Conservation (phyloP, 2,113 vertebrate species). For the Sinocyclocheilus maitianheensis region DNA sequence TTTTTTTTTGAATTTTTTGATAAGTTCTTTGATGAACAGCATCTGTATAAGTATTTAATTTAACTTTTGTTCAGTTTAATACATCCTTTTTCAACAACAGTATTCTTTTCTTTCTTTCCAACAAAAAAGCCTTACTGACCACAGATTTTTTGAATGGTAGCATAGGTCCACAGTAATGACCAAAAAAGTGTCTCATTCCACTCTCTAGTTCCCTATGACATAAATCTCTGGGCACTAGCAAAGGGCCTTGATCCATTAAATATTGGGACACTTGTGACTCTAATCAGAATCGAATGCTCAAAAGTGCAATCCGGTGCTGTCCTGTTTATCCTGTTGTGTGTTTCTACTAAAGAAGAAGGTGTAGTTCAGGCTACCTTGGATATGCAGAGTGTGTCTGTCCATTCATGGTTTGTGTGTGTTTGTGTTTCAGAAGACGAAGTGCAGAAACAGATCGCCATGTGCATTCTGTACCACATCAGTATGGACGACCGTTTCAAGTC, state of each 20-base stretch:
- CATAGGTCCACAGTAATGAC: background rate
- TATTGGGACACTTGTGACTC: background rate
- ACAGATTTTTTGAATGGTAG: background rate
- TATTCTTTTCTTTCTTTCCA: too few relatives aligned
- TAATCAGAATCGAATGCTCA: background rate
- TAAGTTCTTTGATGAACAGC: too few relatives aligned
- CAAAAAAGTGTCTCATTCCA: background rate
- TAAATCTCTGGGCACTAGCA: background rate
- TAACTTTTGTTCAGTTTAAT: too few relatives aligned
- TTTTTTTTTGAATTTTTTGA: background rate
- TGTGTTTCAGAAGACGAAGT: conserved; percentile 85
- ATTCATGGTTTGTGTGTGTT: conserved; percentile 57
- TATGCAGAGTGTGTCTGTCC: conserved; percentile 39
- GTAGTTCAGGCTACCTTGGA: background rate
- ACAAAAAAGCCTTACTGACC: background rate
- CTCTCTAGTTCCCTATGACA: background rate
- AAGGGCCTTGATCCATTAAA: background rate
- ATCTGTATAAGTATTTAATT: too few relatives aligned
- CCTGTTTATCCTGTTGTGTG: background rate
- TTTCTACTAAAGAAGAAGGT: conserved; percentile 1
- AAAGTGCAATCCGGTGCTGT: background rate
- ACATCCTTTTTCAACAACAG: too few relatives aligned
- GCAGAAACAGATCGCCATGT: conserved; percentile 90
- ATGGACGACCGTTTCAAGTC: conserved; percentile 91
- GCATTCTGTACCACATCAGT: conserved; percentile 94